These are phyloP conservation scores for Zhengitettix transpicula DNA, from an alignment of 2,888 invertebrate species.

Conservation along the genomic window DNA sequence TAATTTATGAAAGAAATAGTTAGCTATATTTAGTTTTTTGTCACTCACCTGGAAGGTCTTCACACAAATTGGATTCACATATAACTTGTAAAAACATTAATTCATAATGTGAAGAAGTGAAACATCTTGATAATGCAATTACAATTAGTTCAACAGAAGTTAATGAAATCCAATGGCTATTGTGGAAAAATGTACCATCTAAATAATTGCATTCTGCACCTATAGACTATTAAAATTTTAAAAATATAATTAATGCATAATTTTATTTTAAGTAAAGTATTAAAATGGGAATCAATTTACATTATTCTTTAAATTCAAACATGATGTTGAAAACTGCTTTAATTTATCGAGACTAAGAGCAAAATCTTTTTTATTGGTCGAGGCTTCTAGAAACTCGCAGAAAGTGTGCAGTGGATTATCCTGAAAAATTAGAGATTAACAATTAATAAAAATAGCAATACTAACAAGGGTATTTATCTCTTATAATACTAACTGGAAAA, in stretches of 20 bases:
- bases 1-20: neutral
- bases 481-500: constrained; percentile 34
- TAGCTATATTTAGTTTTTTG: no score
- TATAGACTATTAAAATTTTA: neutral
- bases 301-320: constrained; percentile 19
- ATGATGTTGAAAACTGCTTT: constrained; percentile 23
- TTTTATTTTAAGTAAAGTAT: neutral
- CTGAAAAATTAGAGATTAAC: constrained; percentile 26
- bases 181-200: constrained; percentile 18
- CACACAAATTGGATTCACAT: constrained; percentile 18
- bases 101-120: constrained; percentile 45
- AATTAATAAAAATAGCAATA: neutral
- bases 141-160: constrained; percentile 42
- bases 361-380: constrained; percentile 23
- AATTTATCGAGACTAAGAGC: constrained; percentile 21
- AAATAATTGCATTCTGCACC: neutral
- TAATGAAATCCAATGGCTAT: constrained; percentile 36
- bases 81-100: constrained; percentile 38
- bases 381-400: constrained; percentile 38
- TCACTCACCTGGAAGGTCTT: constrained; percentile 18
- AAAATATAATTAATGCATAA: neutral
- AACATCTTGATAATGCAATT: constrained; percentile 39
- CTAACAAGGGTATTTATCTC: neutral
- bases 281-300: constrained; percentile 14
- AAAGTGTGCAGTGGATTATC: constrained; percentile 43